Base-by-base conservation (phyloP, 2,113 vertebrate genomes). In the Ceuthmochares aereus region DNA sequence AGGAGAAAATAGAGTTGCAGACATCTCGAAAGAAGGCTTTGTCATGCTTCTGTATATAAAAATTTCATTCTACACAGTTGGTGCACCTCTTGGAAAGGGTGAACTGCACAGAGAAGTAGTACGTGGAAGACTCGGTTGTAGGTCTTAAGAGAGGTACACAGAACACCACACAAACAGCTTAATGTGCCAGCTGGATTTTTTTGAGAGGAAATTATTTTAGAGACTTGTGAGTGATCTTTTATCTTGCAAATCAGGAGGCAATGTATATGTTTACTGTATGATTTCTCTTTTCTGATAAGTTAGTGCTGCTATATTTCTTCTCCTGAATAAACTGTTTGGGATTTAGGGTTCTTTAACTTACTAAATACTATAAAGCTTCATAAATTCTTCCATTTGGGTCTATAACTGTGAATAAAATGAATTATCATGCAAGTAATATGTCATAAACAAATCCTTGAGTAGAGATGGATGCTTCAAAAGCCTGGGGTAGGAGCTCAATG, bases 41-140 rank as follows among this genome's bases (percentile, higher is more conserved):
- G 59, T 66, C 0, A 0, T 51, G 10, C 7, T 81, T 14, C 21
- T 4, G 1, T 22, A 34, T 54, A 70, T 9, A 34, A 52, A 19
- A 1, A 2, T 49, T 84, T 84, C 10, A 40, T 73, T 69, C 36
- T n/a, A n/a, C 36, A 21, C 29, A 49, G 6, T 22, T 62, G 37
- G 34, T 63, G 36, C 32, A 72, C 56, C 40, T 51, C 19, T 73
- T 49, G 59, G 29, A 54, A 78, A 58, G 40, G 79, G 8, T 32
- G 54, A 85, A 29, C 36, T 69, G 30, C 26, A n/a, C 19, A n/a
- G 72, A 75, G 49, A 60, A 59, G 30, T 23, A 30, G 7, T 23
- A 45, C 1, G 4, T 10, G 30, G 30, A 94, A 69, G 9, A 36
- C 37, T 17, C 32, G 15, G 10, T 58, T 47, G 23, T 58, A 45